Evolutionary conservation across 2,113 vertebrate genomes (phyloP).

Genomic region (Anhinga anhinga): DNA sequence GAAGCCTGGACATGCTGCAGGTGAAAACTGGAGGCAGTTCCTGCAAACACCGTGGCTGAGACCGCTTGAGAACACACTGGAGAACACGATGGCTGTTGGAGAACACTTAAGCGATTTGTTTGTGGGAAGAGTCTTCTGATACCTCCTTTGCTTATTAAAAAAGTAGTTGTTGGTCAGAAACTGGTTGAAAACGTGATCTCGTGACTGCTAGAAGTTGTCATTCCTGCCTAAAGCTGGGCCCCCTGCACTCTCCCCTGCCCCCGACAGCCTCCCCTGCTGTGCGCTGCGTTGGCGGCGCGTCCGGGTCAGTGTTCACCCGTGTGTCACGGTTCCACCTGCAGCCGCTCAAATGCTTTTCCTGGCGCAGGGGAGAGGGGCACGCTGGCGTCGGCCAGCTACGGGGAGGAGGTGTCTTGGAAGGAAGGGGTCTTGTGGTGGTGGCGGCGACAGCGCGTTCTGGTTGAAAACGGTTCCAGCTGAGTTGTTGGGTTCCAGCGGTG

Average conservation of each 20-base stretch:
- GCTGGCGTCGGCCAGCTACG: rapidly evolving
- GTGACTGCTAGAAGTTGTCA: neutral
- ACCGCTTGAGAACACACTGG: rapidly evolving
- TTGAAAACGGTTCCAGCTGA: rapidly evolving
- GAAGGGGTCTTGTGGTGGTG: neutral
- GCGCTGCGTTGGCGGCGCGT: neutral
- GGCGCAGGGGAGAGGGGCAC: neutral
- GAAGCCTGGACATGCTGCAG: neutral
- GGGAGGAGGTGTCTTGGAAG: neutral
- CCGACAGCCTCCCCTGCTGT: rapidly evolving
- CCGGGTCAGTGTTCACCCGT: rapidly evolving
- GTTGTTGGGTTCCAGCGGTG: neutral
- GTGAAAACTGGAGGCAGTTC: neutral
- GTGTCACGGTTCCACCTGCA: neutral
- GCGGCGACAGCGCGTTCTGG: neutral
- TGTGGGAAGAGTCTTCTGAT: neutral
- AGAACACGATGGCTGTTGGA: rapidly evolving
- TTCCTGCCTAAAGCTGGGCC: neutral
- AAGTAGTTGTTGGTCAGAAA: neutral
- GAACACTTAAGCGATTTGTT: neutral
- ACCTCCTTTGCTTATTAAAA: neutral
- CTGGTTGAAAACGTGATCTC: rapidly evolving
- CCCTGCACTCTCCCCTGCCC: neutral
- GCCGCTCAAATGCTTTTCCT: rapidly evolving
- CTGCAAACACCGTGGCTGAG: neutral